Percentiles rank a stretch among this genome's conserved stretches.
Evolutionary conservation across 2,888 invertebrate genomes (phyloP).

Genomic region (Mesochorus sp.): DNA sequence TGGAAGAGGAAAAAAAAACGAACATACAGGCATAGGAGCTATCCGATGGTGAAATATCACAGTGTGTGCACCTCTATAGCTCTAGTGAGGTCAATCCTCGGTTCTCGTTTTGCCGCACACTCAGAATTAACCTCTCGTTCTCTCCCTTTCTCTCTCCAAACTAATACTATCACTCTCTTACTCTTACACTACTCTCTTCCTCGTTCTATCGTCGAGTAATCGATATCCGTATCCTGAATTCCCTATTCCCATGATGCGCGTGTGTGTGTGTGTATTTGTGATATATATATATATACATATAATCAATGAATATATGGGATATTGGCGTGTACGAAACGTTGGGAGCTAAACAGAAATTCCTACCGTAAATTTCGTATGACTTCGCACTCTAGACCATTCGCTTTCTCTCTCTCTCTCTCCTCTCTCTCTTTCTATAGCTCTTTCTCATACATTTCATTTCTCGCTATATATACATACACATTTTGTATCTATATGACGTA

Average conservation of each 20-base stretch:
- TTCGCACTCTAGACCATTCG: conserved; percentile 35
- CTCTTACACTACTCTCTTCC: not conserved
- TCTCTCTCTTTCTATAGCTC: conserved; percentile 1
- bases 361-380: conserved; percentile 50
- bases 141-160: conserved; percentile 13
- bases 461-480: conserved; percentile 1
- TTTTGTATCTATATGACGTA: not conserved
- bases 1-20: conserved; percentile 9
- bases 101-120: conserved; percentile 53
- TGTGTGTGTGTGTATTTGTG: too few relatives aligned
- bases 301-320: conserved; percentile 8
- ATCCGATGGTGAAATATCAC: conserved; percentile 4
- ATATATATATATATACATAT: conserved; percentile 2
- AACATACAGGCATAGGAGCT: conserved; percentile 9
- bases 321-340: conserved; percentile 24
- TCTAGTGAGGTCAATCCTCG: conserved; percentile 55
- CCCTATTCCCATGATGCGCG: conserved; percentile 27
- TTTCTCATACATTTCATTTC: conserved; percentile 5
- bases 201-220: conserved; percentile 45
- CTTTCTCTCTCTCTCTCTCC: not conserved
- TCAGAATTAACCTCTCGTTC: conserved; percentile 45
- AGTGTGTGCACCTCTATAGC: conserved; percentile 18
- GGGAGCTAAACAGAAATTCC: conserved; percentile 34
- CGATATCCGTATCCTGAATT: conserved; percentile 58
- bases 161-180: conserved; percentile 6